These are phyloP conservation scores for Linnaemya vulpina DNA, from an alignment of 2,888 invertebrate genomes.

Conservation along the genomic window DNA sequence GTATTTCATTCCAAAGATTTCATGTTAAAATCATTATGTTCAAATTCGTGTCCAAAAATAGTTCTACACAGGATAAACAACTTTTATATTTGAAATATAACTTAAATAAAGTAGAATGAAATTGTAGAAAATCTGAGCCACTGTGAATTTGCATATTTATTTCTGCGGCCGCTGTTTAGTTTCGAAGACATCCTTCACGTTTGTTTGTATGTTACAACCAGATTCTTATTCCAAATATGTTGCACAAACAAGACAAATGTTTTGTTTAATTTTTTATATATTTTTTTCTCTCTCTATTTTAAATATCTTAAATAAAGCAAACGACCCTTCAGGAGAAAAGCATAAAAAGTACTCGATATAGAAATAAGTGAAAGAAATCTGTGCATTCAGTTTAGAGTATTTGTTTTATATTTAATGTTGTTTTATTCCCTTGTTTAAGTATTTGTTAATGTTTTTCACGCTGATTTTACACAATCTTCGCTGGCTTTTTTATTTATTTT, in stretches of 20 bases:
- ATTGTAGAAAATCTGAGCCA: not conserved
- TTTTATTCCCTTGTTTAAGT: constrained; percentile 74
- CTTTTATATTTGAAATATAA: too few relatives aligned
- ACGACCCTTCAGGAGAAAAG: constrained; percentile 58
- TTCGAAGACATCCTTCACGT: constrained; percentile 67
- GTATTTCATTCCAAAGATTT: too few relatives aligned
- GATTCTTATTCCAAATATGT: constrained; percentile 47
- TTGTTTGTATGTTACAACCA: constrained; percentile 80
- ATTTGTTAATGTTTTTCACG: constrained; percentile 80
- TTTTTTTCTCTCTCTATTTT: constrained; percentile 3
- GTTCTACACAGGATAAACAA: too few relatives aligned
- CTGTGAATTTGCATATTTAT: not conserved
- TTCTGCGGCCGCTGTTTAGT: not conserved
- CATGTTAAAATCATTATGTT: too few relatives aligned
- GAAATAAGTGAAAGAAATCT: constrained; percentile 55
- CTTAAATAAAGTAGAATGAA: too few relatives aligned
- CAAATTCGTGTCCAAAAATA: too few relatives aligned
- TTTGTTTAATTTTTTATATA: constrained; percentile 24
- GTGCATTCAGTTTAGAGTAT: constrained; percentile 55
- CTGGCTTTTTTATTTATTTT: constrained; percentile 71
- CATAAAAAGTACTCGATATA: not conserved
- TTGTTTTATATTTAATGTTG: constrained; percentile 55
- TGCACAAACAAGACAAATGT: constrained; percentile 61
- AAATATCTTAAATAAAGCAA: constrained; percentile 32
- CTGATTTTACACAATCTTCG: constrained; percentile 74